Conservation (phyloP, 1,140 invertebrate species). For the Thalassaphorura encarpata region DNA sequence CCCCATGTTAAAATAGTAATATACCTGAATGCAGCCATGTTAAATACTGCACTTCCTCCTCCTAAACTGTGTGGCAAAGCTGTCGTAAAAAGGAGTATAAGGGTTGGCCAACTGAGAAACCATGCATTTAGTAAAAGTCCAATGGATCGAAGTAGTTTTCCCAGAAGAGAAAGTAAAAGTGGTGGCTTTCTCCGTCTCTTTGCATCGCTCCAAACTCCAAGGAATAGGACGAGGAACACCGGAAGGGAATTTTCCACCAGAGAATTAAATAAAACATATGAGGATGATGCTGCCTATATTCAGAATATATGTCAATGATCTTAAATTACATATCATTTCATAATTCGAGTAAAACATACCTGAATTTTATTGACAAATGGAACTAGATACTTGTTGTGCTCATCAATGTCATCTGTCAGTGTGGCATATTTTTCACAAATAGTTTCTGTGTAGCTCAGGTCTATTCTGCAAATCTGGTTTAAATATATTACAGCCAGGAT, state of each 20-base stretch:
- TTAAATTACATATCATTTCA: slow-evolving; percentile 23
- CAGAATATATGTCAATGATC: neutral
- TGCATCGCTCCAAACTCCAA: slow-evolving; percentile 52
- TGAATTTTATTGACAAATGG: slow-evolving; percentile 7
- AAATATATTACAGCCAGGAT: too few relatives aligned
- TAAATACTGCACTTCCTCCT: slow-evolving; percentile 24
- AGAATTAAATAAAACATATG: slow-evolving; percentile 49
- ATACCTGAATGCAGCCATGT: slow-evolving; percentile 25
- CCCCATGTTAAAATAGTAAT: slow-evolving; percentile 22
- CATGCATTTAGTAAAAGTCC: slow-evolving; percentile 40
- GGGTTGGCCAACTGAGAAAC: slow-evolving; percentile 25
- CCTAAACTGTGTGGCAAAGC: slow-evolving; percentile 27
- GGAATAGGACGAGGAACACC: slow-evolving; percentile 45
- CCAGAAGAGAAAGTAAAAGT: slow-evolving; percentile 45
- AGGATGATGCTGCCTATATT: slow-evolving; percentile 45
- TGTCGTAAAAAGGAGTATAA: slow-evolving; percentile 21
- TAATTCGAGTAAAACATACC: slow-evolving; percentile 13
- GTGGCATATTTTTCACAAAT: slow-evolving; percentile 10
- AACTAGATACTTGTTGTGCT: slow-evolving; percentile 6
- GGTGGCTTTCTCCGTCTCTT: slow-evolving; percentile 49
- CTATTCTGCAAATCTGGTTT: slow-evolving; percentile 20
- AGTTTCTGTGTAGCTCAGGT: slow-evolving; percentile 15
- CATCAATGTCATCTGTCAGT: too few relatives aligned
- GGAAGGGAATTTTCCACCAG: slow-evolving; percentile 50
- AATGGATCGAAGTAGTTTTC: slow-evolving; percentile 39